Evolutionary conservation across 1,140 invertebrate species (phyloP).

Genomic region (Eufriesea mexicana): DNA sequence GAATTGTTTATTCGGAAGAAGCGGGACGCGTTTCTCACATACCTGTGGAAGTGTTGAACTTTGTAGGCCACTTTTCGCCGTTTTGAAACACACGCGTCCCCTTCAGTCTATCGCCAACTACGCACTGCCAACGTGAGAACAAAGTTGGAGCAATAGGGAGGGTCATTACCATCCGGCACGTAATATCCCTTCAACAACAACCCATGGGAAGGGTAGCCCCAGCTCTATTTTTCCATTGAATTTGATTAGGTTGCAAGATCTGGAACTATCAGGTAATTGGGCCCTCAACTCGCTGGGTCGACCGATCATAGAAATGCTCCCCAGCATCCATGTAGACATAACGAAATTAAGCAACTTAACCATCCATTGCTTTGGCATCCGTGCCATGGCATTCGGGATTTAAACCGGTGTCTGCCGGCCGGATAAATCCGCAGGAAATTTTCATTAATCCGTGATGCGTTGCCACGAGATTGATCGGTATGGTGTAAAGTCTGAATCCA

Average conservation of each 20-base stretch:
- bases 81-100: conserved; percentile 34
- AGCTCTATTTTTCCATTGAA: conserved; percentile 67
- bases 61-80: background rate
- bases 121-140: conserved; percentile 55
- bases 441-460: background rate
- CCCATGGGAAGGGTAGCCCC: conserved; percentile 40
- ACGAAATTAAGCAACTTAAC: conserved; percentile 26
- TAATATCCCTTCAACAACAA: conserved; percentile 51
- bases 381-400: background rate
- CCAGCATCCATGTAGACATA: conserved; percentile 5
- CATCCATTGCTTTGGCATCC: background rate
- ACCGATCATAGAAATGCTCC: conserved; percentile 24
- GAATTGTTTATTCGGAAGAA: background rate
- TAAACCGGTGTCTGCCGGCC: background rate
- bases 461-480: background rate
- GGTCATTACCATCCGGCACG: conserved; percentile 78
- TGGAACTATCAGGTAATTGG: conserved; percentile 32
- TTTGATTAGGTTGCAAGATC: conserved; percentile 61
- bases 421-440: conserved; percentile 19
- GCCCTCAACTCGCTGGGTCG: background rate
- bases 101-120: conserved; percentile 54
- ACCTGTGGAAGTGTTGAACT: background rate
- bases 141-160: conserved; percentile 74
- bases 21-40: background rate
- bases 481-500: background rate